Conservation (phyloP, 2,797 vertebrate species). For the Octomys mimax region DNA sequence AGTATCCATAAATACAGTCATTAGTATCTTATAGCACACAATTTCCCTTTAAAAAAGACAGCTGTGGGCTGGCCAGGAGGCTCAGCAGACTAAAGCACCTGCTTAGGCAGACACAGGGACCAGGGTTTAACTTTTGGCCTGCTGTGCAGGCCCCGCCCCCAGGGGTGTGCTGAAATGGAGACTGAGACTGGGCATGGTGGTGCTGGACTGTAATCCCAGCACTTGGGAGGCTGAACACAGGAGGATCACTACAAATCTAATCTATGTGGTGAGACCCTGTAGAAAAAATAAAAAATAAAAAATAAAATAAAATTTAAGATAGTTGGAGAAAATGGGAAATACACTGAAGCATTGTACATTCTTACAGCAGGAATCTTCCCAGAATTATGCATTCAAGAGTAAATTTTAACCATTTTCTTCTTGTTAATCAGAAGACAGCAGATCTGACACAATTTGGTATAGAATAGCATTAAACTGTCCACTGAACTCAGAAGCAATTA, state of each 20-base stretch:
- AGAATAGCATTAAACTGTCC: neutral
- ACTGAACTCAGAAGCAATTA: conserved; percentile 45
- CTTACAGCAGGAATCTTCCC: neutral
- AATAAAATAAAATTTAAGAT: neutral
- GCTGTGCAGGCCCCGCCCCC: too few species aligned
- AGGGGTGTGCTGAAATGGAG: too few species aligned
- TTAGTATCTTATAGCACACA: neutral
- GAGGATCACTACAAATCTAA: too few species aligned
- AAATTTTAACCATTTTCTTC: conserved; percentile 8
- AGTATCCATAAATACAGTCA: neutral
- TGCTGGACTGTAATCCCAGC: too few species aligned
- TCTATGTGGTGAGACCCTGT: too few species aligned
- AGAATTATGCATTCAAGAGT: neutral
- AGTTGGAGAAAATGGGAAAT: neutral
- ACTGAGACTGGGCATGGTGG: too few species aligned
- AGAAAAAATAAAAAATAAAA: too few species aligned
- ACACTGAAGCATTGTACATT: neutral
- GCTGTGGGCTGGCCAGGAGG: too few species aligned
- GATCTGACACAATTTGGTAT: conserved; percentile 41
- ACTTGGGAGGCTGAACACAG: too few species aligned
- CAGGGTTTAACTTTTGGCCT: too few species aligned
- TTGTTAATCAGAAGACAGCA: conserved; percentile 6
- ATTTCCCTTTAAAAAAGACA: neutral
- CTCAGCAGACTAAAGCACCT: too few species aligned
- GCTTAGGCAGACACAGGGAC: too few species aligned